These are phyloP conservation scores for Meloe dianella DNA, from an alignment of 2,888 invertebrate species.

Conservation along the genomic window DNA sequence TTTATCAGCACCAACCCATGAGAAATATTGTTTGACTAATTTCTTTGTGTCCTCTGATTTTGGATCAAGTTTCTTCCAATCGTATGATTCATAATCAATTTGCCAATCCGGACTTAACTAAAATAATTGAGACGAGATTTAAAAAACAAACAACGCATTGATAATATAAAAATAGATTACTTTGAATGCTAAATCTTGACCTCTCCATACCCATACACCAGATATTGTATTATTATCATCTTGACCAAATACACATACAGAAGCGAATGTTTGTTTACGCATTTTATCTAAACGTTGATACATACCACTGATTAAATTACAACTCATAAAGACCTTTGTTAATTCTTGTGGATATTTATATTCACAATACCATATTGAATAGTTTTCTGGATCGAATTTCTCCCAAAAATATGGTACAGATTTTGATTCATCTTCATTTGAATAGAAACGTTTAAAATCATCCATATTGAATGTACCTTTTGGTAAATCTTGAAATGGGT, in stretches of 20 bases:
- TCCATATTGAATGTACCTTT: slow-evolving; percentile 95
- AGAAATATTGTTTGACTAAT: slow-evolving; percentile 86
- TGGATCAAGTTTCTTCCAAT: slow-evolving; percentile 93
- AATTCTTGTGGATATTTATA: slow-evolving; percentile 96
- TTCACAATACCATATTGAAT: slow-evolving; percentile 96
- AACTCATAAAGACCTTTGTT: slow-evolving; percentile 87
- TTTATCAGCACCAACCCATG: slow-evolving; percentile 87
- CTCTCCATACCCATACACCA: slow-evolving; percentile 98
- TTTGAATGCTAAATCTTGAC: slow-evolving; percentile 88
- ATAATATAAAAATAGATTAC: slow-evolving; percentile 56
- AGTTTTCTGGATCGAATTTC: slow-evolving; percentile 94
- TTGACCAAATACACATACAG: slow-evolving; percentile 89
- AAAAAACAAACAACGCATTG: slow-evolving; percentile 12
- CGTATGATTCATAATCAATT: slow-evolving; percentile 95
- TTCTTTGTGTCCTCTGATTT: slow-evolving; percentile 80
- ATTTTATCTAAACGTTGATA: slow-evolving; percentile 97
- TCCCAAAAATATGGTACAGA: slow-evolving; percentile 99
- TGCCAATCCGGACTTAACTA: slow-evolving; percentile 91
- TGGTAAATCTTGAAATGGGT: slow-evolving; percentile 90
- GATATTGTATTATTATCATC: slow-evolving; percentile 93
- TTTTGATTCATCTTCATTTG: slow-evolving; percentile 91
- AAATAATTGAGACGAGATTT: slow-evolving; percentile 40
- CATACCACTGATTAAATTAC: slow-evolving; percentile 97
- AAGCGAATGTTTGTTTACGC: slow-evolving; percentile 95
- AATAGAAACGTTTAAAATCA: slow-evolving; percentile 96